Evolutionary conservation across 2,797 vertebrate species (phyloP), one percentile per base, ranked within the genome.

Genomic region (Emys orbicularis): DNA sequence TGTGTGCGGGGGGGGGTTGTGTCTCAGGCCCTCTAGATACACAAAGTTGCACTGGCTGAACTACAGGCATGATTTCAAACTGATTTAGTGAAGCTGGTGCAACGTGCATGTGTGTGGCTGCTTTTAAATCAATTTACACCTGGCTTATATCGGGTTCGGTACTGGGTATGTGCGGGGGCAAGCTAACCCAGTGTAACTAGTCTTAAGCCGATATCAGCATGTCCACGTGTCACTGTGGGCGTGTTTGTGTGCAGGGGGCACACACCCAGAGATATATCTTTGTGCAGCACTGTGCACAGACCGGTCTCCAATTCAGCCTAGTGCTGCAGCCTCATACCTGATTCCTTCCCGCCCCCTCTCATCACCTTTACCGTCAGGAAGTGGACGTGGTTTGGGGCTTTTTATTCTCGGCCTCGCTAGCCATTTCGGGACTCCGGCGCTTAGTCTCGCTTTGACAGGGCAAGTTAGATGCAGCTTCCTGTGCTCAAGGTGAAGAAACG

Each of bases 351-450:
- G 88, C 87, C 44, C 80, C 27, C 93, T 96, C 96, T 80, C 94
- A 52, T 86, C 90, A 95, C 94, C 88, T 97, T 91, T 91, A 79
- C 95, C 91, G 95, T 86, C 97, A 98, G 98, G 97, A 98, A 97
- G 94, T 95, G 94, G 93, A 90, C 95, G 97, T 96, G 97, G 97
- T 97, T 97, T 97, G 91, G 93, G 96, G 85, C 93, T 97, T 97
- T 96, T 97, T 92, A 97, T 87, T 93, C 93, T 97, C 31, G 96
- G 96, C 97, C 97, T 93, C 47, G 1, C 82, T 96, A 97, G 95
- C 95, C 92, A 87, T 96, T 97, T 96, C 92, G 85, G 96, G 96
- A 97, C 88, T 96, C 44, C 0, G 0, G 92, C 93, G 93, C 95
- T 94, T 94, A 74, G 80, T 97, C 96, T 98, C 97, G 95, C 57